Conservation (phyloP, 2,113 vertebrate genomes). For the Pelmatolapia mariae region DNA sequence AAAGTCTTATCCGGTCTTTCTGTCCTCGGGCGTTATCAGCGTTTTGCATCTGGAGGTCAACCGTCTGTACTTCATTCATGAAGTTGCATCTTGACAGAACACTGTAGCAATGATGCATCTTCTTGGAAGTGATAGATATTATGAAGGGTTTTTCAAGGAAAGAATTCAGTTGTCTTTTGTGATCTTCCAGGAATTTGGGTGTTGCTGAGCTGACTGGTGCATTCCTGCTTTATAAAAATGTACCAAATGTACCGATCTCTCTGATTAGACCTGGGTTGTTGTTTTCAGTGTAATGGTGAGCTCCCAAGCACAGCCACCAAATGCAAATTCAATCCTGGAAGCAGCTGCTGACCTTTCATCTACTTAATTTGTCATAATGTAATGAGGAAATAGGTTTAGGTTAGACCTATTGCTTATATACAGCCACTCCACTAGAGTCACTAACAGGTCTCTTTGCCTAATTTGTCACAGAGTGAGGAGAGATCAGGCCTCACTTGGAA, state of each 20-base stretch:
- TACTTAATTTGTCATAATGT: neutral
- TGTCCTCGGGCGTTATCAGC: neutral
- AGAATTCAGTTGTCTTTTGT: neutral
- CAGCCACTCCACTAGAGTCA: neutral
- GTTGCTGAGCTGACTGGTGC: neutral
- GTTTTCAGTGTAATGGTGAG: neutral
- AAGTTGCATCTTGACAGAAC: neutral
- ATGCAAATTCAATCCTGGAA: neutral
- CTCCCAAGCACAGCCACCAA: neutral
- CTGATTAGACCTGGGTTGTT: neutral
- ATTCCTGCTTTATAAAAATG: neutral
- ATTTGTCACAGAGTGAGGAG: neutral
- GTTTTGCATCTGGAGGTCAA: neutral
- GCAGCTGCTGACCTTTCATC: neutral
- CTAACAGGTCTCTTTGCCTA: neutral
- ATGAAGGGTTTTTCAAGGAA: neutral
- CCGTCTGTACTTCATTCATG: accelerated
- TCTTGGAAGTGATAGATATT: neutral
- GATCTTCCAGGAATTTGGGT: neutral
- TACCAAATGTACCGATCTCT: neutral
- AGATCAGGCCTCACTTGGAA: neutral
- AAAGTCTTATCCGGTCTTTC: neutral
- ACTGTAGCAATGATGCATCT: neutral
- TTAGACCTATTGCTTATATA: neutral
- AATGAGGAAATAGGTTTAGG: neutral